These are phyloP conservation scores for Nomada hirtipes DNA, from an alignment of 2,888 invertebrate species.

Conservation along the genomic window DNA sequence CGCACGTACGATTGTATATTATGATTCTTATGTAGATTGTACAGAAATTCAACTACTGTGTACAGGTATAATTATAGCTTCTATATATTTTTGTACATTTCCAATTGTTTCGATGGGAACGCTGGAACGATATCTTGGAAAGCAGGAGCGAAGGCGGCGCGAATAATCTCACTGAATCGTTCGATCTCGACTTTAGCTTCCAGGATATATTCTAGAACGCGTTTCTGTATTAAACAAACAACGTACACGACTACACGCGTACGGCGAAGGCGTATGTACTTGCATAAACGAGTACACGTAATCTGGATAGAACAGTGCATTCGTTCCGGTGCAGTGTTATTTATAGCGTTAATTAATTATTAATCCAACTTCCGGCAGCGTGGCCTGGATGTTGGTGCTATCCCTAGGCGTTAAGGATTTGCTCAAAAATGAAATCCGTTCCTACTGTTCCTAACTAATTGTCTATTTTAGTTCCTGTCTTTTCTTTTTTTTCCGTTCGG, in stretches of 20 bases:
- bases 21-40: background rate
- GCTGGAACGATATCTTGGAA: background rate
- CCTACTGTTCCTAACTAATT: slow-evolving; percentile 65
- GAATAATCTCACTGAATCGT: slow-evolving; percentile 7
- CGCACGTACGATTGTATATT: background rate
- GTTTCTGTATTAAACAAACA: slow-evolving; percentile 31
- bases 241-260: slow-evolving; percentile 19
- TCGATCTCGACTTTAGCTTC: slow-evolving; percentile 3
- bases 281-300: slow-evolving; percentile 46
- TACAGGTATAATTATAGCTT: background rate
- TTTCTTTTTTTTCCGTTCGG: background rate
- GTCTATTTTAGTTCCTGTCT: slow-evolving; percentile 22
- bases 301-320: slow-evolving; percentile 51
- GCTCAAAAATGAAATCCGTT: slow-evolving; percentile 67
- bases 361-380: slow-evolving; percentile 27
- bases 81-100: background rate
- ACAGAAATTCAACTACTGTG: no score
- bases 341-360: slow-evolving; percentile 39
- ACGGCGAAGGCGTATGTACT: slow-evolving; percentile 56
- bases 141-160: background rate
- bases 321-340: slow-evolving; percentile 32
- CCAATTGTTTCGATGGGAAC: background rate
- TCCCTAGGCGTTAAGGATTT: slow-evolving; percentile 54
- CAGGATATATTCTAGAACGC: slow-evolving; percentile 5
- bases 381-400: slow-evolving; percentile 3